Evolutionary conservation across 2,113 vertebrate genomes (phyloP).

Genomic region (Noctilio leporinus): DNA sequence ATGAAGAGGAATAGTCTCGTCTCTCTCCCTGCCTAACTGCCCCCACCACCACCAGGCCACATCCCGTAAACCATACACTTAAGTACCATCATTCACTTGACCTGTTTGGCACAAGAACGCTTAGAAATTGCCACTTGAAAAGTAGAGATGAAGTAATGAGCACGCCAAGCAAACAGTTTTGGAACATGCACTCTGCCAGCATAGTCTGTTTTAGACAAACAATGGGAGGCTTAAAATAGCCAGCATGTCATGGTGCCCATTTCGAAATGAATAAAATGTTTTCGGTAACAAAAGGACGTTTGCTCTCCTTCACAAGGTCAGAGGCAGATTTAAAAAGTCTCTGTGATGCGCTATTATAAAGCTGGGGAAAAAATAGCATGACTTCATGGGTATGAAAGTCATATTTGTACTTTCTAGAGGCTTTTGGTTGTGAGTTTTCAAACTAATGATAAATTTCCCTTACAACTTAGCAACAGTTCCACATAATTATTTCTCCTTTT

Average conservation of each 20-base stretch:
- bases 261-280: conserved; percentile 60
- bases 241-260: not conserved
- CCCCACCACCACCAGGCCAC: not conserved
- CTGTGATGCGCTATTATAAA: conserved; percentile 5
- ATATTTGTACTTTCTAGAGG: not conserved
- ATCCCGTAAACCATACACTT: not conserved
- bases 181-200: conserved; percentile 20
- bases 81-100: conserved; percentile 19
- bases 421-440: conserved; percentile 7
- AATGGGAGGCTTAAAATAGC: conserved; percentile 68
- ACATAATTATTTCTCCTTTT: conserved; percentile 41
- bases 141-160: conserved; percentile 56
- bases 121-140: conserved; percentile 26
- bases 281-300: conserved; percentile 51
- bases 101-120: conserved; percentile 34
- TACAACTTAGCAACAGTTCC: conserved; percentile 34
- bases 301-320: conserved; percentile 58
- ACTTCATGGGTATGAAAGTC: not conserved
- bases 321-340: not conserved
- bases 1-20: not conserved
- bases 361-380: not conserved
- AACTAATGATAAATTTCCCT: conserved; percentile 33
- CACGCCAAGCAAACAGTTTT: conserved; percentile 42
- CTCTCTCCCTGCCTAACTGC: not conserved
- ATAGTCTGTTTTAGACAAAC: conserved; percentile 68